phyloP scores from a whole-genome alignment of 2,888 invertebrate species.

The Drosophila mettleri region DNA sequence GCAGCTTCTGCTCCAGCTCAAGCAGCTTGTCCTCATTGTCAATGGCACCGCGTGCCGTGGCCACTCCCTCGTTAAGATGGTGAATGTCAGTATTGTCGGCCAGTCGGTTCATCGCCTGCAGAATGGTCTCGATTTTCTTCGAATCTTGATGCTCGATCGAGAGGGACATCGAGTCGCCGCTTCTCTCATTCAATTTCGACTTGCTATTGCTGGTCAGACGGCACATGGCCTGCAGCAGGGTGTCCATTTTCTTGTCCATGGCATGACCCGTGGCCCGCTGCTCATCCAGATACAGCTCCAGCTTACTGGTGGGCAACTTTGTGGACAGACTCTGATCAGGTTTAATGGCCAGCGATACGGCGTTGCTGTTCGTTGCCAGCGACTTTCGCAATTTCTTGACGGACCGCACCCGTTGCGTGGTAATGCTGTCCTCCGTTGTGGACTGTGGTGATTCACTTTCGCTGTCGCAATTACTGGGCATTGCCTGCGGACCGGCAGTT shows the following conservation, averaged over 20 bases:
- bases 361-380: slow-evolving; percentile 3
- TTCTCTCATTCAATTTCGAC: background rate
- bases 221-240: slow-evolving; percentile 38
- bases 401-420: background rate
- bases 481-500: fast-evolving
- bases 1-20: slow-evolving; percentile 82
- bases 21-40: slow-evolving; percentile 73
- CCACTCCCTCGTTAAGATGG: background rate
- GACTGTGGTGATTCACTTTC: slow-evolving; percentile 37
- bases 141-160: background rate
- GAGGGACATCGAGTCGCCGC: background rate
- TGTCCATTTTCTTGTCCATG: slow-evolving; percentile 56
- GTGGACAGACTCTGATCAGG: background rate
- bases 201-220: slow-evolving; percentile 18
- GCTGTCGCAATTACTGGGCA: slow-evolving; percentile 13
- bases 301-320: background rate
- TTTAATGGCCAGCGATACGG: background rate
- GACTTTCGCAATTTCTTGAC: background rate
- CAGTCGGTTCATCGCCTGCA: slow-evolving; percentile 9
- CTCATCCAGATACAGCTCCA: slow-evolving; percentile 39
- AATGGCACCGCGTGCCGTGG: background rate
- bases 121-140: slow-evolving; percentile 14
- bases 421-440: slow-evolving; percentile 15
- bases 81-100: background rate
- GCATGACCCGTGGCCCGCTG: slow-evolving; percentile 31